These are phyloP conservation scores for Carettochelys insculpta DNA, from an alignment of 2,113 vertebrate species.

Conservation along the genomic window DNA sequence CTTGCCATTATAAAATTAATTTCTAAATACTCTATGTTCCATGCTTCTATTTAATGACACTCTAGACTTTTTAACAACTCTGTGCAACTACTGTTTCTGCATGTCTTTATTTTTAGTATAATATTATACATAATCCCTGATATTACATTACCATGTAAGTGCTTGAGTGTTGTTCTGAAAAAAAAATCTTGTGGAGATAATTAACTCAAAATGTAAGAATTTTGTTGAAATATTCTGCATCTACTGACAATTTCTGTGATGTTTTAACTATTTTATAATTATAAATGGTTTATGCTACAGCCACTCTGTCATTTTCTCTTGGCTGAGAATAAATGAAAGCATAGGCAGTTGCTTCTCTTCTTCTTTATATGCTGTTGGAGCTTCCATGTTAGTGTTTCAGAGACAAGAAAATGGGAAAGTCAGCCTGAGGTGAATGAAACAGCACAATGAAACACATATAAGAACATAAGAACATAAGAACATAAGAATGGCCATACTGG, in stretches of 20 bases:
- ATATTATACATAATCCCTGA: constrained; percentile 32
- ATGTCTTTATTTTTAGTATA: constrained; percentile 51
- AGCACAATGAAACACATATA: background rate
- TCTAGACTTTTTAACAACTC: constrained; percentile 40
- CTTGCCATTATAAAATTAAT: background rate
- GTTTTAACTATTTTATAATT: constrained; percentile 60
- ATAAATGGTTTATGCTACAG: constrained; percentile 42
- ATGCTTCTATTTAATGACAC: constrained; percentile 4
- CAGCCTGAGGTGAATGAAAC: background rate
- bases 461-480: too few relatives aligned
- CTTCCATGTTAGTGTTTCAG: background rate
- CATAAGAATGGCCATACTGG: too few relatives aligned
- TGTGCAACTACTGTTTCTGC: constrained; percentile 33
- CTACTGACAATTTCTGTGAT: constrained; percentile 55
- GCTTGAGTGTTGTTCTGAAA: constrained; percentile 45
- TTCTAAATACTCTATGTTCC: constrained; percentile 1
- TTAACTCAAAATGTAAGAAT: constrained; percentile 63
- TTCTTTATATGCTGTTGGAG: background rate
- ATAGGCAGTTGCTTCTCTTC: constrained; percentile 20
- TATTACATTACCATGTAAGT: constrained; percentile 46
- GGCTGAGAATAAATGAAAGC: constrained; percentile 48
- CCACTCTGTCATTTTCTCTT: constrained; percentile 34
- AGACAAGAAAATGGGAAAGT: background rate
- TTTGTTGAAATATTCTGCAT: constrained; percentile 57
- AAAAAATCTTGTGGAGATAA: constrained; percentile 57